phyloP scores from a whole-genome alignment of 53 echinoderm and acorn worm genomes.

The Luidia sarsii region DNA sequence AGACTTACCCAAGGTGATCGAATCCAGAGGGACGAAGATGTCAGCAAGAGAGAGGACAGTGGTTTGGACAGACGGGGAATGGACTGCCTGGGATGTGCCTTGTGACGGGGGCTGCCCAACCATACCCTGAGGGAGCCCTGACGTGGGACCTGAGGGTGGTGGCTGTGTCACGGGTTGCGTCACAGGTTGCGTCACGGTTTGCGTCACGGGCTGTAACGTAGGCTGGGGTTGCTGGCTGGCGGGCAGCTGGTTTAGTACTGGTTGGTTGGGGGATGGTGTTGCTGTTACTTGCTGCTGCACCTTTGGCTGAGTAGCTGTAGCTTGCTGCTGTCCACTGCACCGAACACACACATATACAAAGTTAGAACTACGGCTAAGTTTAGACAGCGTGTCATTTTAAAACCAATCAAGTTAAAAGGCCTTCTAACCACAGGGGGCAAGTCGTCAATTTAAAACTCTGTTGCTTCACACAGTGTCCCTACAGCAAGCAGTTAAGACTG shows the following conservation, averaged over 20 bases:
- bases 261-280: background rate
- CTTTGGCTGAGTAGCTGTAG: constrained; percentile 5
- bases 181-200: constrained; percentile 14
- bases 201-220: constrained; percentile 16
- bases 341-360: too few relatives aligned
- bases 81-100: background rate
- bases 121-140: too few relatives aligned
- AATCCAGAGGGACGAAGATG: constrained; percentile 92
- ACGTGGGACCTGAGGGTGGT: constrained; percentile 19
- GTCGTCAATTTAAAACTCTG: too few relatives aligned
- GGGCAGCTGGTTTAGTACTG: background rate
- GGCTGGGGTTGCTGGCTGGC: background rate
- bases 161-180: constrained; percentile 10
- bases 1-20: too few relatives aligned
- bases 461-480: too few relatives aligned
- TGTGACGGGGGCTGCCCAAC: background rate
- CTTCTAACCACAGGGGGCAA: too few relatives aligned
- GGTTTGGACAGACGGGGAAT: constrained; percentile 36
- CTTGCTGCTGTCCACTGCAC: constrained; percentile 17
- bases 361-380: too few relatives aligned
- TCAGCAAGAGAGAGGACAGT: constrained; percentile 87
- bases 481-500: too few relatives aligned
- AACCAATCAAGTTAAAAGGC: too few relatives aligned
- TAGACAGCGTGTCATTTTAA: too few relatives aligned
- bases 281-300: background rate